Evolutionary conservation across 2,888 invertebrate genomes (phyloP).

Genomic region (Magallana nippona): DNA sequence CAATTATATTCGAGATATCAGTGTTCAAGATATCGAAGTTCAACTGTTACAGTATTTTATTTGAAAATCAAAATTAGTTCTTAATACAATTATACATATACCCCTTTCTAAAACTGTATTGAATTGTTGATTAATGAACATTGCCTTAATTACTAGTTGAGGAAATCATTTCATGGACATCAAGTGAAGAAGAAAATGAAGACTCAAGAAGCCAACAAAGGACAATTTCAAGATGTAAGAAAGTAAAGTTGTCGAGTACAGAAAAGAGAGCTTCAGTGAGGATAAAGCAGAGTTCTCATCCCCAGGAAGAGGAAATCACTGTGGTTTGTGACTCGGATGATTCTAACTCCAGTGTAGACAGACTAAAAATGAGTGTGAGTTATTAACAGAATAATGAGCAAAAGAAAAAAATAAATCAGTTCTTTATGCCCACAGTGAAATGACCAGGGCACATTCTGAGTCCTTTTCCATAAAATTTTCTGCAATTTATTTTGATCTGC

Average conservation of each 20-base stretch:
- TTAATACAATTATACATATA: too few species aligned
- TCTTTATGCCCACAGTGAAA: too few species aligned
- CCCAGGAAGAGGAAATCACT: background rate
- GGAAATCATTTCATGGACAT: slow-evolving; percentile 44
- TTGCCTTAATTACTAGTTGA: slow-evolving; percentile 33
- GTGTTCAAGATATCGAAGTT: too few species aligned
- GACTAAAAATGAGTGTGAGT: background rate
- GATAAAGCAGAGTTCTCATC: background rate
- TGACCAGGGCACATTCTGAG: too few species aligned
- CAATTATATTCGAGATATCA: too few species aligned
- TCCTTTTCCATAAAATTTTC: too few species aligned
- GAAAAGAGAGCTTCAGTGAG: background rate
- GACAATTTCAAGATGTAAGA: background rate
- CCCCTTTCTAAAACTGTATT: background rate
- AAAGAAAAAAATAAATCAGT: too few species aligned
- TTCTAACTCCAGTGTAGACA: slow-evolving; percentile 4
- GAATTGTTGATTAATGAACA: background rate
- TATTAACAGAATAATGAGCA: background rate
- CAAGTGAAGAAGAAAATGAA: slow-evolving; percentile 45
- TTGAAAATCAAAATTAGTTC: too few species aligned
- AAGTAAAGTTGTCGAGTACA: background rate
- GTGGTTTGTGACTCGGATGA: slow-evolving; percentile 2
- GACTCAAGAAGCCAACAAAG: background rate
- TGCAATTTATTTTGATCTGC: too few species aligned
- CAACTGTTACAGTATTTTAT: too few species aligned